Conservation (phyloP, 2,113 vertebrate species). For the Prochilodus magdalenae region DNA sequence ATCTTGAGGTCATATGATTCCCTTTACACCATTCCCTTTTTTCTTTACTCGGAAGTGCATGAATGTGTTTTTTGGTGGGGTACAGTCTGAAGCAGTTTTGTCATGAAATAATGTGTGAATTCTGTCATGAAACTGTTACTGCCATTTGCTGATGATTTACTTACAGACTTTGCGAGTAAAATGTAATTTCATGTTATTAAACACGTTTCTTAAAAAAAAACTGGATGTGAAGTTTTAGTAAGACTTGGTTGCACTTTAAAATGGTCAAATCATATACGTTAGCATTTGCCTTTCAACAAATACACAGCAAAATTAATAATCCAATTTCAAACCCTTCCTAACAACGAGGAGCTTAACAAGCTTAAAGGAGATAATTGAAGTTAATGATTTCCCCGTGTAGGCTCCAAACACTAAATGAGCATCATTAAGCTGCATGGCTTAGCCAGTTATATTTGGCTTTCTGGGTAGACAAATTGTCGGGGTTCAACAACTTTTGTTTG, state of each 20-base stretch:
- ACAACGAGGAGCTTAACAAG: not conserved
- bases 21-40: slow-evolving; percentile 39
- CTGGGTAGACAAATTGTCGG: not conserved
- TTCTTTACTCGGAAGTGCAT: slow-evolving; percentile 82
- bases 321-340: not conserved
- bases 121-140: slow-evolving; percentile 76
- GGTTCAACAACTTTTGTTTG: too few species aligned
- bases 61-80: slow-evolving; percentile 77
- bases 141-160: slow-evolving; percentile 83
- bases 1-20: slow-evolving; percentile 59
- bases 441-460: not conserved
- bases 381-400: not conserved
- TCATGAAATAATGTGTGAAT: slow-evolving; percentile 77
- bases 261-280: not conserved
- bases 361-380: slow-evolving; percentile 1
- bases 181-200: slow-evolving; percentile 74
- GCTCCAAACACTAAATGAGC: not conserved
- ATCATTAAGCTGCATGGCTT: not conserved
- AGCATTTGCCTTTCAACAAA: not conserved
- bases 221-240: not conserved
- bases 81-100: slow-evolving; percentile 65
- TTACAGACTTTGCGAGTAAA: slow-evolving; percentile 80
- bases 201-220: slow-evolving; percentile 67
- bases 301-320: not conserved
- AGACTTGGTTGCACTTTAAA: too few species aligned